phyloP scores from a whole-genome alignment of 2,113 vertebrate species.

The Callipepla squamata region DNA sequence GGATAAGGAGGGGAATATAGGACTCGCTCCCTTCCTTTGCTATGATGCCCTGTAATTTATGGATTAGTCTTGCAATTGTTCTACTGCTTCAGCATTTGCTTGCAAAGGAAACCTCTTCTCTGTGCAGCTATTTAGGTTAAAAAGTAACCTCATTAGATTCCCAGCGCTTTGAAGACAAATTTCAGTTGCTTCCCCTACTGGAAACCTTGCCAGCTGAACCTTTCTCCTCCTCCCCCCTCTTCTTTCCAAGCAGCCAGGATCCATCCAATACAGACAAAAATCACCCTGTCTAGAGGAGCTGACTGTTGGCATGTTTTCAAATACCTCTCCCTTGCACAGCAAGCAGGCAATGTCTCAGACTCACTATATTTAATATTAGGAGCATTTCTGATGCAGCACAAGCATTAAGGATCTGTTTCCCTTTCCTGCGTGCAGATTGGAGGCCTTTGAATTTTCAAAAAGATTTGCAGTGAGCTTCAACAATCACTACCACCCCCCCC shows the following conservation, averaged over 20 bases:
- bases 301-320: conserved; percentile 67
- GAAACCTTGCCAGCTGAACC: conserved; percentile 67
- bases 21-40: conserved; percentile 48
- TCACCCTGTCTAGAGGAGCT: conserved; percentile 68
- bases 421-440: background rate
- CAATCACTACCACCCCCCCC: conserved; percentile 27
- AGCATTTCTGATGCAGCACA: conserved; percentile 42
- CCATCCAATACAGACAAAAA: conserved; percentile 66
- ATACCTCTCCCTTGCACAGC: conserved; percentile 66
- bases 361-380: background rate
- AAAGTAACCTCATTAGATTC: conserved; percentile 72
- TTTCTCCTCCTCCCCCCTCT: conserved; percentile 43
- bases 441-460: conserved; percentile 38
- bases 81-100: conserved; percentile 46
- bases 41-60: conserved; percentile 54
- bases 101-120: conserved; percentile 68
- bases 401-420: background rate
- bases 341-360: conserved; percentile 22
- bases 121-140: conserved; percentile 63
- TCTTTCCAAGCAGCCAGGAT: conserved; percentile 67
- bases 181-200: conserved; percentile 69
- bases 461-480: conserved; percentile 23
- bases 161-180: conserved; percentile 64
- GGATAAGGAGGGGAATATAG: conserved; percentile 49
- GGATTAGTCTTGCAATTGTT: conserved; percentile 66